Base-by-base conservation (phyloP, 1,140 invertebrate species). In the Paracyclopina nana region DNA sequence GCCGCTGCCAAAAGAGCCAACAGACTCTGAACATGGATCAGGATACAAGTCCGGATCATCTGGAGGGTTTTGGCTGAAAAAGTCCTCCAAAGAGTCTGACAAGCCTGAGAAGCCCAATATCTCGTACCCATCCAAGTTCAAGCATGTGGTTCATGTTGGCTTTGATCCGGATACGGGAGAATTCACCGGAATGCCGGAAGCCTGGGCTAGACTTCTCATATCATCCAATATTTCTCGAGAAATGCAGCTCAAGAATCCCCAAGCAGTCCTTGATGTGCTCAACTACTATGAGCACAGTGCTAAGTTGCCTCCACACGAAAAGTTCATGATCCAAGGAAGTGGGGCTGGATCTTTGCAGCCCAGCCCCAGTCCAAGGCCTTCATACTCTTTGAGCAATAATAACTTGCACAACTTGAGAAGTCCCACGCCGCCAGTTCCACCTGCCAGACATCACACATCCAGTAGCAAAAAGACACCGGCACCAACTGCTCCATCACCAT, bases 181-280 rank as follows among this genome's bases (percentile, higher is more conserved):
- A 71, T 98, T 98, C 67, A 94, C 87, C 82, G 94, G 92, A 51
- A 97, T 98, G 91, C 92, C 94, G 49, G 85, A 94, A 68, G 83
- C 86, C 59, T 99, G 94, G 92, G 84, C 84, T 41, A 73, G 80
- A 59, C 70, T 97, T 55, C 72, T 99, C 55, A 87, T 88, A 76
- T 82, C 80, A 58, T 95, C 91, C 22, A 96, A 96, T 66, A 98
- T 98, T 64, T 91, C 86, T 66, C 95, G 96, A 66, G 84, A 87
- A 64, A 94, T 98, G 61, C 92, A 97, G 65, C 94, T 95, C 70
- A 92, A 94, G 63, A 97, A 99, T 72, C 94, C 94, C 5, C 92
- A 98, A 67, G 92, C 92, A 53, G 91, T 99, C 31, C 70, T 99
- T 46, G 92, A 98, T 72, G 92, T 95, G 29, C 74, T 98, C 30